Evolutionary conservation across 2,113 vertebrate genomes (phyloP), one percentile per base, ranked within the genome.

Genomic region (Lanius ludovicianus): DNA sequence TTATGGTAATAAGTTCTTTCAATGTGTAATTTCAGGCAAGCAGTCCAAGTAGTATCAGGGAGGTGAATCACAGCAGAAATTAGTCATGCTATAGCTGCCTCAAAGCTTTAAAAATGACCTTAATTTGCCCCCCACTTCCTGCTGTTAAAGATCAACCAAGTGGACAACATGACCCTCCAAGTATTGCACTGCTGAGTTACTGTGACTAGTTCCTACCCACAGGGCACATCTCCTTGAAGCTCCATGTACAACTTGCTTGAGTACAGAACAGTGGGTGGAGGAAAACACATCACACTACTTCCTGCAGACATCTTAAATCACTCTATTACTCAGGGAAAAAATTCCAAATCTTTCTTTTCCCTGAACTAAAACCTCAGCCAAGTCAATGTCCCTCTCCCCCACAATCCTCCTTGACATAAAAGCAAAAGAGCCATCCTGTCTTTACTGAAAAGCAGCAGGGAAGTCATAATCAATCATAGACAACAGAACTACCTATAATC

Each of bases 11-110:
- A 91, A 79, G 21, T 59, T 94, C 63, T 84, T 46, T 75, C 24
- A 52, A 65, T 50, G 65, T 80, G 59, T 55, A 21, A 86, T 83
- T 90, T 93, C 63, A 90, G 71, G 42, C 85, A 88, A 91, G 63
- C 31, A 92, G 42, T 65, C 37, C 52, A 77, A 93, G 73, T 56
- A 49, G 70, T 81, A 63, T 74, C 42, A 47, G 15, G 52, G 52
- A 83, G 64, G 49, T 97, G 95, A 97, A 93, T 96, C 96, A 97
- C 47, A 92, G 10, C 15, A 81, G 60, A 71, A 74, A 88, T 97
- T 95, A 95, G 79, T 97, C 96, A 97, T 70, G 35, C 22, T 39
- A 49, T 16, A 35, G 78, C 75, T 88, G 78, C 63, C 65, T 79
- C 71, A 80, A 73, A 85, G 42, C 50, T 73, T 74, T 55, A 50